Evolutionary conservation across 2,113 vertebrate species (phyloP).

Genomic region (Toxostoma redivivum): DNA sequence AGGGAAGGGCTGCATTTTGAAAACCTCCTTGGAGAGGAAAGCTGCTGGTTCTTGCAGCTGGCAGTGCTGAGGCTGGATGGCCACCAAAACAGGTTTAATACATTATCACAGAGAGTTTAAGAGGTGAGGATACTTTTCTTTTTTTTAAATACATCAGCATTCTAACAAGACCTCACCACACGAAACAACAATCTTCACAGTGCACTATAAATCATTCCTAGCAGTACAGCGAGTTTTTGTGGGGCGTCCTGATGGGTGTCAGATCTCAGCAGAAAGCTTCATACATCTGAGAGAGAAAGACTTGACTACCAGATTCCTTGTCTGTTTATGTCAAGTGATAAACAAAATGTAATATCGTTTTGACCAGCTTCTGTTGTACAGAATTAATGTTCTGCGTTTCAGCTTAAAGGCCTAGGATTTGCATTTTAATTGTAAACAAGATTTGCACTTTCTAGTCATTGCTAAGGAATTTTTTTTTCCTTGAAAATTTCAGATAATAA

Average conservation of each 20-base stretch:
- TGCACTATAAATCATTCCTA: constrained; percentile 52
- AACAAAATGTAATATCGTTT: background rate
- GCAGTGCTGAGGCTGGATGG: background rate
- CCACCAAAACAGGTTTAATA: constrained; percentile 22
- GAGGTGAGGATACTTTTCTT: constrained; percentile 9
- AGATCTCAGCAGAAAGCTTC: constrained; percentile 16
- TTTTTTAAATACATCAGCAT: constrained; percentile 60
- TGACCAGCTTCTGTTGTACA: background rate
- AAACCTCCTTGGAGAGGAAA: background rate
- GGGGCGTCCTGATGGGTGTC: background rate
- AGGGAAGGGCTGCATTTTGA: background rate
- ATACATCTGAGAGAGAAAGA: background rate
- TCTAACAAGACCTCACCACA: constrained; percentile 46
- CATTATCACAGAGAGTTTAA: constrained; percentile 39
- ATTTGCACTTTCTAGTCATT: background rate
- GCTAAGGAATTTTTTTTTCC: background rate
- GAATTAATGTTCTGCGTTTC: background rate
- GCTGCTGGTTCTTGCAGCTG: background rate
- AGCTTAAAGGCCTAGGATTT: constrained; percentile 3
- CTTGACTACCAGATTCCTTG: background rate
- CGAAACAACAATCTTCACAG: constrained; percentile 12
- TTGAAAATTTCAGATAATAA: background rate
- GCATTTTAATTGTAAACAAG: constrained; percentile 27
- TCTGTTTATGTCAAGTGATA: background rate
- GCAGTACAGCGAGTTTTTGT: background rate